A percentile compares a stretch with the other conserved stretches of the same genome.
Conservation (phyloP, 2,113 vertebrate genomes). For the Microcebus griseorufus region DNA sequence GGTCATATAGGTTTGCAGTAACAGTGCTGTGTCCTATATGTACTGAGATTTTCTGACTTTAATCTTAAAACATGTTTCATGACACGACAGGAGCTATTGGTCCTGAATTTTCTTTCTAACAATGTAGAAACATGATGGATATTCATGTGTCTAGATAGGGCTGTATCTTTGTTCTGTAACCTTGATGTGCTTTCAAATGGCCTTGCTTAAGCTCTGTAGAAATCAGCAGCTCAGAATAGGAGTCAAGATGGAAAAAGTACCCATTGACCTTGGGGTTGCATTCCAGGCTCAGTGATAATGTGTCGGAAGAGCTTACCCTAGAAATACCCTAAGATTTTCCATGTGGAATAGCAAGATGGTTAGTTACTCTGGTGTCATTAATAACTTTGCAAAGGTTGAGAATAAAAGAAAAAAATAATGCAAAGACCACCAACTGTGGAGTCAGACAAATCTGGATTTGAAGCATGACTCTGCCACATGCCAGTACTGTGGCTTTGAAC, state of each 20-base stretch:
- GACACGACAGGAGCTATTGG: neutral
- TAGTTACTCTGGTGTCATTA: neutral
- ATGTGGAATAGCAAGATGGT: neutral
- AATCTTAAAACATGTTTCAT: neutral
- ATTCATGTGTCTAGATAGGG: neutral
- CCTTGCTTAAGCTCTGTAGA: neutral
- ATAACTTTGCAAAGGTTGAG: conserved; percentile 18
- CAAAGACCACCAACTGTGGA: neutral
- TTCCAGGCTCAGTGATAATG: neutral
- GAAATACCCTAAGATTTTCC: neutral
- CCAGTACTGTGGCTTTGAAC: neutral
- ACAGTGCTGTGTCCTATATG: accelerated
- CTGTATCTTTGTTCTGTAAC: neutral
- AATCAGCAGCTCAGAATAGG: neutral
- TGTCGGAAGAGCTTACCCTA: neutral
- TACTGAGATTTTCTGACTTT: neutral
- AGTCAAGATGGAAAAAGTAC: neutral
- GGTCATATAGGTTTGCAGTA: neutral
- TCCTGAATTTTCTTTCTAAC: neutral
- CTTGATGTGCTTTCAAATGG: neutral
- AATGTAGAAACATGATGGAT: neutral
- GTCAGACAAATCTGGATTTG: neutral
- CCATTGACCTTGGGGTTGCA: neutral
- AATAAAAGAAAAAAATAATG: conserved; percentile 11
- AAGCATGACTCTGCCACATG: neutral